phyloP scores from a whole-genome alignment of 1,140 invertebrate species.

The Daktulosphaira vitifoliae region DNA sequence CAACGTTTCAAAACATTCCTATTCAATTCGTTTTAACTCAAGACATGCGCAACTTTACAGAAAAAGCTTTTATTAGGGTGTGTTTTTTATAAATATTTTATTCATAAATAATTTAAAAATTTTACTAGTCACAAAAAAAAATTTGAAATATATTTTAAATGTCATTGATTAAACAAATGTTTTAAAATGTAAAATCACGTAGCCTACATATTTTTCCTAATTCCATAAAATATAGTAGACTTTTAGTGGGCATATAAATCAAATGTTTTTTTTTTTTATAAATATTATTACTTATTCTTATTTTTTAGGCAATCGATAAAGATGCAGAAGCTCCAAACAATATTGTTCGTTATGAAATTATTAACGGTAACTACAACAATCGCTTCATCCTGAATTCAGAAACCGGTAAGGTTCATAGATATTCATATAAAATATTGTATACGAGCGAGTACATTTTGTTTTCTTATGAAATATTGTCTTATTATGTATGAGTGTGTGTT shows the following conservation, averaged over 20 bases:
- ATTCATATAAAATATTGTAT: background rate
- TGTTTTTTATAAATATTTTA: no score
- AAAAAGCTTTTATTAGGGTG: conserved; percentile 58
- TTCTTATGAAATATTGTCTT: conserved; percentile 24
- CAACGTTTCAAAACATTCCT: conserved; percentile 64
- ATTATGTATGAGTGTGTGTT: background rate
- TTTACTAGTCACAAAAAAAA: background rate
- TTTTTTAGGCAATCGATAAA: conserved; percentile 59
- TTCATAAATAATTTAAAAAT: background rate
- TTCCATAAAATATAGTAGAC: background rate
- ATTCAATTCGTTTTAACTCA: conserved; percentile 74
- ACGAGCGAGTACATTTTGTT: background rate
- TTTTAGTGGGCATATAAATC: no score
- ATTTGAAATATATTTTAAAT: no score
- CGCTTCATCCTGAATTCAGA: conserved; percentile 69
- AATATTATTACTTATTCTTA: background rate
- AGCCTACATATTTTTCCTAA: background rate
- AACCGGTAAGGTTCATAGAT: conserved; percentile 52
- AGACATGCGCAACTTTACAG: conserved; percentile 62
- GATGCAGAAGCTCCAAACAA: conserved; percentile 81
- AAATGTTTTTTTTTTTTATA: background rate
- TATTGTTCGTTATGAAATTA: conserved; percentile 71
- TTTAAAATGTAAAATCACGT: no score
- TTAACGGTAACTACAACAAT: conserved; percentile 67
- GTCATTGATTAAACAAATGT: no score